These are phyloP conservation scores for Sinocyclocheilus grahami DNA, from an alignment of 2,113 vertebrate species.

Conservation along the genomic window DNA sequence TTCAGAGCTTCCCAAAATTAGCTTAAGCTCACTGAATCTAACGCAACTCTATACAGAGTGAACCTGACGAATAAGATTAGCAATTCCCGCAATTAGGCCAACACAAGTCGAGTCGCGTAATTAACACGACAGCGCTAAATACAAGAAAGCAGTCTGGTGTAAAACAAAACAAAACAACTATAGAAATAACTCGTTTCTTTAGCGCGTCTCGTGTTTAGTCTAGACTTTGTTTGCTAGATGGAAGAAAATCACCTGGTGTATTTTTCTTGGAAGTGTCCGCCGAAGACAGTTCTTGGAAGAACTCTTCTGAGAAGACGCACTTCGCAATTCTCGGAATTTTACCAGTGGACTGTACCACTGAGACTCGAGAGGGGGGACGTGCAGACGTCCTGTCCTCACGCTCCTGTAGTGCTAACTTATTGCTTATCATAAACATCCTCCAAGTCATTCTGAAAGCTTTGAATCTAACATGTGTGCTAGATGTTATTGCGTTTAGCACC, in stretches of 20 bases:
- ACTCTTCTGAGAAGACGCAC: conserved; percentile 95
- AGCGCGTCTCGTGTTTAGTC: conserved; percentile 70
- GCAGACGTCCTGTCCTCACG: fast-evolving
- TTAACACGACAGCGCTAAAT: conserved; percentile 11
- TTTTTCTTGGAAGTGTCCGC: conserved; percentile 98
- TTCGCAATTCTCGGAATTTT: conserved; percentile 98
- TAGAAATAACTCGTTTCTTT: conserved; percentile 34
- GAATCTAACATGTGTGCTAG: background rate
- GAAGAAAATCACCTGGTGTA: conserved; percentile 90
- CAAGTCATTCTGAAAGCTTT: fast-evolving
- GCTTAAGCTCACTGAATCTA: background rate
- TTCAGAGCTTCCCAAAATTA: background rate
- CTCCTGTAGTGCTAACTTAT: too few relatives aligned
- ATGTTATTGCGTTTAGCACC: background rate
- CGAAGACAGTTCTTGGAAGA: conserved; percentile 97
- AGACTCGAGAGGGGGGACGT: conserved; percentile 70
- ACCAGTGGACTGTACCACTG: conserved; percentile 83
- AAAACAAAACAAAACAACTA: background rate
- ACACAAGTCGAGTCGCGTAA: conserved; percentile 25
- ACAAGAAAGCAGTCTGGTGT: conserved; percentile 7
- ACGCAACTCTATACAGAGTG: background rate
- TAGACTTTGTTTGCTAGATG: conserved; percentile 69
- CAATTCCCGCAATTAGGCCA: too few relatives aligned
- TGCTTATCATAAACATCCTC: background rate
- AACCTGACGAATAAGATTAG: background rate